Evolutionary conservation across 1,140 invertebrate genomes (phyloP).

Genomic region (Drosophila asahinai): DNA sequence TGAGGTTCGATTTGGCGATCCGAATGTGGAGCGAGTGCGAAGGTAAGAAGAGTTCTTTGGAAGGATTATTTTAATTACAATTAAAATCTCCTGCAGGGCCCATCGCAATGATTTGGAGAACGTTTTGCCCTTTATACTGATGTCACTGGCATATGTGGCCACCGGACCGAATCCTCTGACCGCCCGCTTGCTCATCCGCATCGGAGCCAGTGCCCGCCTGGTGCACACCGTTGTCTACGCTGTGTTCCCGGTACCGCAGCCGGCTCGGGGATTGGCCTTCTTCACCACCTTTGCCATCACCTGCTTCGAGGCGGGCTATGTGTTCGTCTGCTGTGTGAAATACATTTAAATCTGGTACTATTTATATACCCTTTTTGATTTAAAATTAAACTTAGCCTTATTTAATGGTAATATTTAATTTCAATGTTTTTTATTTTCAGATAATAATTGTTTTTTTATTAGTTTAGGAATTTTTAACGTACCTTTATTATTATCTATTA

Average conservation of each 20-base stretch:
- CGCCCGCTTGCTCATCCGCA: constrained; percentile 87
- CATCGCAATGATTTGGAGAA: constrained; percentile 91
- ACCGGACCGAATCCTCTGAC: constrained; percentile 86
- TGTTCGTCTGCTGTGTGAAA: constrained; percentile 52
- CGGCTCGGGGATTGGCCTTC: constrained; percentile 86
- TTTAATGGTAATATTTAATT: too few species aligned
- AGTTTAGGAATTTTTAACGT: too few species aligned
- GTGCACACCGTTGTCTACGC: constrained; percentile 88
- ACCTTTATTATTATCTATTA: too few species aligned
- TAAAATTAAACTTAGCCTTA: too few species aligned
- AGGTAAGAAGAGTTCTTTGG: constrained; percentile 34
- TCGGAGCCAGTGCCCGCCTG: constrained; percentile 87
- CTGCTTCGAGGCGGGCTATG: constrained; percentile 86
- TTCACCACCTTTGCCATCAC: constrained; percentile 85
- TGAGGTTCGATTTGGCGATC: constrained; percentile 67
- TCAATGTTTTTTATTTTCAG: too few species aligned
- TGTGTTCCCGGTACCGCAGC: constrained; percentile 86
- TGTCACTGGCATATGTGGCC: constrained; percentile 87
- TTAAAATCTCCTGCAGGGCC: constrained; percentile 84
- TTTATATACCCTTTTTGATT: too few species aligned
- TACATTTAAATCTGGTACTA: constrained; percentile 44
- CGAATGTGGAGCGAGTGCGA: constrained; percentile 68
- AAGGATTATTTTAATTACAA: too few species aligned
- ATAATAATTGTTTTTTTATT: too few species aligned
- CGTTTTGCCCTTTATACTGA: constrained; percentile 87